A percentile compares a stretch with the other conserved stretches of the same genome.
Evolutionary conservation across 2,888 invertebrate genomes (phyloP).

Genomic region (Eumacrocentrus americanus): DNA sequence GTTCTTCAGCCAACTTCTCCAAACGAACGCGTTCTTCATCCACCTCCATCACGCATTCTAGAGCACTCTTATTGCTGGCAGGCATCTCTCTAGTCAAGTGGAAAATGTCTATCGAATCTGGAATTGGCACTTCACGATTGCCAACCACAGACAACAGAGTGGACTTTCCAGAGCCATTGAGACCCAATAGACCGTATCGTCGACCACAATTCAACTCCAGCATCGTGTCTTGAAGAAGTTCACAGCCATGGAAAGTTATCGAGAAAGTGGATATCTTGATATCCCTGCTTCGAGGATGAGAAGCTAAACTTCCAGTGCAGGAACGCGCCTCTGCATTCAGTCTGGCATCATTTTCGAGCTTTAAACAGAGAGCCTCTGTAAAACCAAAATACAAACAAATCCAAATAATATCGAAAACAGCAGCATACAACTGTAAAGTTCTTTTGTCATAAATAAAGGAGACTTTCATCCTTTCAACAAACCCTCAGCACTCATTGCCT

Average conservation of each 20-base stretch:
- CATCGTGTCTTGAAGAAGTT: conserved; percentile 93
- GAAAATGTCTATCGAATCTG: conserved; percentile 96
- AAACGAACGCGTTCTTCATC: conserved; percentile 91
- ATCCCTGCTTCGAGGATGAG: conserved; percentile 95
- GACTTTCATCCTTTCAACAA: no score
- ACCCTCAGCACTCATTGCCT: conserved; percentile 74
- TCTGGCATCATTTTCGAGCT: conserved; percentile 88
- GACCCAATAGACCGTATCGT: conserved; percentile 93
- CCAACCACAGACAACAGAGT: conserved; percentile 91
- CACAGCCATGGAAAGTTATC: conserved; percentile 97
- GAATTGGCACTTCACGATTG: conserved; percentile 93
- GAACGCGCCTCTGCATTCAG: conserved; percentile 92
- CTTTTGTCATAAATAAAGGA: neutral
- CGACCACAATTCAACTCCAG: conserved; percentile 97
- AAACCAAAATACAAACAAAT: neutral
- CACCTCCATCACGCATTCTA: conserved; percentile 97
- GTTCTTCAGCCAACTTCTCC: conserved; percentile 89
- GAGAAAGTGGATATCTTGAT: conserved; percentile 96
- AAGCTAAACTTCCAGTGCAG: conserved; percentile 92
- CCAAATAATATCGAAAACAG: neutral
- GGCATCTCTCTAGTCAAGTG: conserved; percentile 97
- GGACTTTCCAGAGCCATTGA: conserved; percentile 99
- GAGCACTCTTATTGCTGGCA: conserved; percentile 95
- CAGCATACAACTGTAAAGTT: no score
- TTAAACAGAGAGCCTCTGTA: conserved; percentile 81